Evolutionary conservation across 2,113 vertebrate genomes (phyloP), one percentile per base, ranked within the genome.

Genomic region (Perca flavescens): DNA sequence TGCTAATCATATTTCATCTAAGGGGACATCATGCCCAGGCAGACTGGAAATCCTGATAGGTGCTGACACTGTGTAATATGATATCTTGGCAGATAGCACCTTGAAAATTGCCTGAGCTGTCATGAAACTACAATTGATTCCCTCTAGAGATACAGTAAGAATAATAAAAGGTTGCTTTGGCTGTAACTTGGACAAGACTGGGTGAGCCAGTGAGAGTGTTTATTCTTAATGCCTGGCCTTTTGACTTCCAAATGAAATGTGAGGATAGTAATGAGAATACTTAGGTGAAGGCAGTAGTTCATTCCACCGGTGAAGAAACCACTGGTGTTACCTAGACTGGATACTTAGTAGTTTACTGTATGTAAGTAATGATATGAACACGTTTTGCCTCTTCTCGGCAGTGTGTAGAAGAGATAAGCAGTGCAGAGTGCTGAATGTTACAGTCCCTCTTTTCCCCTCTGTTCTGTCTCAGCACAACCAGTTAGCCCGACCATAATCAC

Each of bases 21-120:
- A 21, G 50, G 50, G 72, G 60, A 79, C 68, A 86, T 83, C 77
- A 46, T 80, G 73, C 85, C 77, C 68, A 19, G 57, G 61, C 80
- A 81, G 77, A 78, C 54, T 83, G 40, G 69, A 80, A 84, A 78
- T 77, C 25, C 74, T 78, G 79, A 89, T 86, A 74, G 78, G 74
- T 88, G 83, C 76, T 93, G 88, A 88, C 75, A 88, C 56, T 40
- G 76, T 89, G 85, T 80, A 89, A 91, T 87, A 80, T 75, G 60
- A 89, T 86, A 84, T 77, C 56, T 77, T 74, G 64, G 54, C 81
- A 91, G 89, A 87, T 82, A 74, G 70, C 86, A 88, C 80, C 88
- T 85, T 82, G 71, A 72, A 88, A 93, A 90, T 94, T 88, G 86
- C 80, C 68, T 71, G 46, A 72, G 79, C 82, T 89, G 85, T 83